phyloP scores from a whole-genome alignment of 2,888 invertebrate species.

The Sesamia inferens region DNA sequence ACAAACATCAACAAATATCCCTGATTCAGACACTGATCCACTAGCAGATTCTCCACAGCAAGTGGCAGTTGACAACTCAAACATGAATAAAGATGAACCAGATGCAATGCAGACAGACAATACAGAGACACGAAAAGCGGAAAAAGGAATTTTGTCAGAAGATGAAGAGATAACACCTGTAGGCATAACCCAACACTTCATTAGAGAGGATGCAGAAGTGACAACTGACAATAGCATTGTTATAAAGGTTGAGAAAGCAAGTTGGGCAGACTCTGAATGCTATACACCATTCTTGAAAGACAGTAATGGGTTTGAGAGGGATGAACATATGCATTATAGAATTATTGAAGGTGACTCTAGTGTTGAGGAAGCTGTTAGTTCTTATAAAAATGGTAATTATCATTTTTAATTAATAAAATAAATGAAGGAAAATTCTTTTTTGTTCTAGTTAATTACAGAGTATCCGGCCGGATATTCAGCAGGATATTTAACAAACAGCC shows the following conservation, averaged over 20 bases:
- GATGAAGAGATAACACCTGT: constrained; percentile 45
- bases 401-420: constrained; percentile 1
- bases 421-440: too few relatives aligned
- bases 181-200: constrained; percentile 27
- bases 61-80: neutral
- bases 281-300: constrained; percentile 75
- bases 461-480: neutral
- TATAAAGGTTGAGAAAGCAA: constrained; percentile 61
- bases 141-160: constrained; percentile 30
- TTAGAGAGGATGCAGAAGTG: constrained; percentile 33
- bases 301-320: constrained; percentile 69
- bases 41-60: constrained; percentile 28
- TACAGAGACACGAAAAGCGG: neutral
- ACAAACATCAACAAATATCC: neutral
- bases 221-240: constrained; percentile 45
- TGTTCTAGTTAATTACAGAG: too few relatives aligned
- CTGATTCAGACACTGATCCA: constrained; percentile 11
- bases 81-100: constrained; percentile 12
- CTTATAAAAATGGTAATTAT: constrained; percentile 73
- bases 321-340: constrained; percentile 60
- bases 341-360: constrained; percentile 75
- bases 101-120: constrained; percentile 8
- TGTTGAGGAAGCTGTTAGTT: constrained; percentile 71
- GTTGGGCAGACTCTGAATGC: constrained; percentile 61
- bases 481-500: neutral